phyloP scores from a whole-genome alignment of 2,888 invertebrate species.

The Protula sp. region DNA sequence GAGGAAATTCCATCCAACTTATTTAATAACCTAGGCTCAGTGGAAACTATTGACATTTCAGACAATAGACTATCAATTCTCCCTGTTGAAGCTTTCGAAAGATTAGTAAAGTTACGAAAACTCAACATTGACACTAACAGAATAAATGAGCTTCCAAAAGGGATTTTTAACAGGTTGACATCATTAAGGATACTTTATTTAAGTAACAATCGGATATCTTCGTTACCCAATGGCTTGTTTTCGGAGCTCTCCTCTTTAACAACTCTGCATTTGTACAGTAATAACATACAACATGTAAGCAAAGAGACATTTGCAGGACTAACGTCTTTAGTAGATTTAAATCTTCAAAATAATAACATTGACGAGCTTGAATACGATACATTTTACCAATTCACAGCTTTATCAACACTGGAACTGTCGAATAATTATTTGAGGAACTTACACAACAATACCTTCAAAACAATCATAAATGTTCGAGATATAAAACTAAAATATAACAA shows the following conservation, averaged over 20 bases:
- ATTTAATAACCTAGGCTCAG: neutral
- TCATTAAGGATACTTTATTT: neutral
- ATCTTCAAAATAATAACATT: neutral
- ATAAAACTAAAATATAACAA: conserved; percentile 1
- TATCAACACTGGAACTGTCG: neutral
- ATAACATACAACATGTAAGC: neutral
- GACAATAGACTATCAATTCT: neutral
- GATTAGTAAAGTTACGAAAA: neutral
- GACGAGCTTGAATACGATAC: neutral
- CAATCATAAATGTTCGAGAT: neutral
- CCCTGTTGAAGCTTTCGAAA: neutral
- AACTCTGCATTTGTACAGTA: conserved; percentile 3
- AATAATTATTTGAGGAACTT: neutral
- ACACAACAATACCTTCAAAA: neutral
- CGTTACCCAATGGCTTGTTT: neutral
- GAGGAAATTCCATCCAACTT: neutral
- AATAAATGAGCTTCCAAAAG: neutral
- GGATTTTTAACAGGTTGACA: neutral
- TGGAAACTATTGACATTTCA: neutral
- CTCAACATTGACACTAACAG: neutral
- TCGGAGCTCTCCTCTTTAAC: neutral
- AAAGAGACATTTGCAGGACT: neutral
- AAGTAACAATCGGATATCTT: neutral
- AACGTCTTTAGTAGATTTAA: neutral
- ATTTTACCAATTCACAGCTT: neutral